These are phyloP conservation scores for Troides aeacus DNA, from an alignment of 2,888 invertebrate genomes.

Conservation along the genomic window DNA sequence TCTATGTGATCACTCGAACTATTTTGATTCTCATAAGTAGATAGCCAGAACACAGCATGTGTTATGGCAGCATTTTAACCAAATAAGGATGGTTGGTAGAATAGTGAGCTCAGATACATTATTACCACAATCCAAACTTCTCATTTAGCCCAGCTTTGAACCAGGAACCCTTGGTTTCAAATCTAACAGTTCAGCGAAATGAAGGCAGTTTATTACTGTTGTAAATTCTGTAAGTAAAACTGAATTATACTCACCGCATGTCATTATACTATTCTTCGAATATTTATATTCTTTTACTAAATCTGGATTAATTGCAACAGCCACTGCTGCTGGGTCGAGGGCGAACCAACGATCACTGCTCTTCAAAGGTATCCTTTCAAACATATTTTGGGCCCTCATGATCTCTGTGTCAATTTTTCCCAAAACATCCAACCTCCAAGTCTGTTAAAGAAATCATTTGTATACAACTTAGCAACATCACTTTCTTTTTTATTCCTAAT, in stretches of 20 bases:
- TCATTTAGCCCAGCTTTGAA: too few relatives aligned
- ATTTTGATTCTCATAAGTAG: too few relatives aligned
- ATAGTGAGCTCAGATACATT: too few relatives aligned
- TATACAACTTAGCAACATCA: background rate
- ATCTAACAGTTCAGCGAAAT: too few relatives aligned
- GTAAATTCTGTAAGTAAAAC: background rate
- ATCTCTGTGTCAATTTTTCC: conserved; percentile 58
- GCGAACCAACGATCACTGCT: conserved; percentile 49
- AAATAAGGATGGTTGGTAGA: too few relatives aligned
- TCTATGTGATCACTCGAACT: too few relatives aligned
- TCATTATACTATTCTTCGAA: conserved; percentile 56
- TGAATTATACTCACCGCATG: conserved; percentile 51
- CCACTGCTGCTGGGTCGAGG: conserved; percentile 58
- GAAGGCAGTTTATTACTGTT: too few relatives aligned
- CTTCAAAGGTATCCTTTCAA: conserved; percentile 50
- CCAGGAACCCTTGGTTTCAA: too few relatives aligned
- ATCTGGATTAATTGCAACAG: conserved; percentile 51
- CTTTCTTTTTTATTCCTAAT: background rate
- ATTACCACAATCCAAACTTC: too few relatives aligned
- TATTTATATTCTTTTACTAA: conserved; percentile 59
- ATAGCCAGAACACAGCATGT: too few relatives aligned
- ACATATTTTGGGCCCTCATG: conserved; percentile 56
- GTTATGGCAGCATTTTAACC: too few relatives aligned
- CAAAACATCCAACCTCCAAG: conserved; percentile 55
- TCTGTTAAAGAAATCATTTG: conserved; percentile 43